phyloP scores from a whole-genome alignment of 2,113 vertebrate genomes.

The Suricata suricatta region DNA sequence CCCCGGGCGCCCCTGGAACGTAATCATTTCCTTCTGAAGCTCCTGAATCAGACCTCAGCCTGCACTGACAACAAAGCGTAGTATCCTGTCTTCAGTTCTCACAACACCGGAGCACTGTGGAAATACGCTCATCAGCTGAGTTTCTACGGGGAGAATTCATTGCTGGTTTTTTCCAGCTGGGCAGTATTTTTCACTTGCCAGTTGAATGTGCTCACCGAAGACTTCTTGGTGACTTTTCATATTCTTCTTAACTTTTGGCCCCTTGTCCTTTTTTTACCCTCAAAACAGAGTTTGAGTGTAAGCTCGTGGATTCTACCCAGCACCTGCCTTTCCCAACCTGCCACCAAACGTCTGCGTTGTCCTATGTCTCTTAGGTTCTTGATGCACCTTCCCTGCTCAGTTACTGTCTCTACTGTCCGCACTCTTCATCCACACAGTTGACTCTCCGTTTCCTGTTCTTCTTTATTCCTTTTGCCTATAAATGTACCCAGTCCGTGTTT shows the following conservation, averaged over 20 bases:
- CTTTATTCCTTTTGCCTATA: not conserved
- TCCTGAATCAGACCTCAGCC: not conserved
- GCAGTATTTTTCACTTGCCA: not conserved
- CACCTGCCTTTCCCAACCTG: not conserved
- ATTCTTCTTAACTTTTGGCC: not conserved
- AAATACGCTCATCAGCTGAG: not conserved
- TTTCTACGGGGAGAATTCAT: not conserved
- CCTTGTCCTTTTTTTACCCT: not conserved
- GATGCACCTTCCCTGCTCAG: fast-evolving
- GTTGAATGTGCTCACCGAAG: not conserved
- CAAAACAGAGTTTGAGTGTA: not conserved
- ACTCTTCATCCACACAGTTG: not conserved
- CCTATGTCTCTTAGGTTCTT: fast-evolving
- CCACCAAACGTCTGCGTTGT: too few species aligned
- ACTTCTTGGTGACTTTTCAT: not conserved
- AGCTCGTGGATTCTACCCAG: not conserved
- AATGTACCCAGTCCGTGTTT: not conserved
- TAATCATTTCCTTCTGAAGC: not conserved
- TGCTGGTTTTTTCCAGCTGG: not conserved
- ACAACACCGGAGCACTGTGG: not conserved
- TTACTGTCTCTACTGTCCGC: not conserved
- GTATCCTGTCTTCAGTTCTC: not conserved
- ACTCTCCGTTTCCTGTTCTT: not conserved
- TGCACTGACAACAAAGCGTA: not conserved
- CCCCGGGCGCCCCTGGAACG: too few species aligned